These are phyloP conservation scores for Hymenochirus boettgeri DNA, from an alignment of 2,113 vertebrate species.

Conservation along the genomic window DNA sequence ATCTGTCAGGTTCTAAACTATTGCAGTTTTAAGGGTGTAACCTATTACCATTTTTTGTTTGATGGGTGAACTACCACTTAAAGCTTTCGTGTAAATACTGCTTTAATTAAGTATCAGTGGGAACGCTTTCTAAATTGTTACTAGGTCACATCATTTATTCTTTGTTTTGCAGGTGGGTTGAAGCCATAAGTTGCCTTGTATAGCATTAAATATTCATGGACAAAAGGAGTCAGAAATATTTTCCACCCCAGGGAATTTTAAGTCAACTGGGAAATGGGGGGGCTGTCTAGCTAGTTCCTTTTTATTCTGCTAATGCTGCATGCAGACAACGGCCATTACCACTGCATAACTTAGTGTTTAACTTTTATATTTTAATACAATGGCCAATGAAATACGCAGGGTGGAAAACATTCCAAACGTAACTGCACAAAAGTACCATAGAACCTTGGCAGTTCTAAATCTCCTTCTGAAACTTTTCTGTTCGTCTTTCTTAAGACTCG, in stretches of 20 bases:
- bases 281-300: background rate
- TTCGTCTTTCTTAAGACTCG: no score
- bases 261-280: background rate
- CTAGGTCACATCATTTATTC: background rate
- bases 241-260: background rate
- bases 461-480: no score
- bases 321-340: background rate
- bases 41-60: no score
- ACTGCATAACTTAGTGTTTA: background rate
- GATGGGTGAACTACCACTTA: no score
- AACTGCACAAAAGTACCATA: background rate
- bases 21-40: no score
- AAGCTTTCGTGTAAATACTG: no score
- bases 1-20: no score
- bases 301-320: background rate
- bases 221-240: constrained; percentile 3
- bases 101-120: no score
- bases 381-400: background rate
- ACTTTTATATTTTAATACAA: background rate
- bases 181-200: constrained; percentile 95
- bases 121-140: no score
- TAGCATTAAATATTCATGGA: constrained; percentile 64
- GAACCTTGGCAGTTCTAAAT: no score
- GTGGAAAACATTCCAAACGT: background rate
- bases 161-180: constrained; percentile 77